Conservation (phyloP, 2,113 vertebrate species). For the Thamnophis sirtalis region DNA sequence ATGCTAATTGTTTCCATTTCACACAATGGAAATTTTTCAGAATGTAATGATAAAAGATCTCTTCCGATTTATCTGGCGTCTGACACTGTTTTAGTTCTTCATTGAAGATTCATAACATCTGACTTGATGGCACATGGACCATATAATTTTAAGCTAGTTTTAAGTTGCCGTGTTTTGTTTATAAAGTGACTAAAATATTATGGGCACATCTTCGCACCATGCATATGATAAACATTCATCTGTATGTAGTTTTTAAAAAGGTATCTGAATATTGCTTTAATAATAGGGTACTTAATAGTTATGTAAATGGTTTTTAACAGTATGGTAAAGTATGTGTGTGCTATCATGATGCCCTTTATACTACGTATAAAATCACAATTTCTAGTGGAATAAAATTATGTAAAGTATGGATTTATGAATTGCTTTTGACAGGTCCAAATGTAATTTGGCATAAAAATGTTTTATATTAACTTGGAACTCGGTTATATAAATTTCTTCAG, state of each 20-base stretch:
- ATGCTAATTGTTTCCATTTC: conserved; percentile 35
- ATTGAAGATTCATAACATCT: conserved; percentile 36
- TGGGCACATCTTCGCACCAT: conserved; percentile 64
- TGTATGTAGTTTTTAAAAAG: conserved; percentile 61
- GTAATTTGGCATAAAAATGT: conserved; percentile 5
- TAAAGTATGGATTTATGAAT: conserved; percentile 53
- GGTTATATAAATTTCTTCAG: neutral
- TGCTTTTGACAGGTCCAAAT: conserved; percentile 18
- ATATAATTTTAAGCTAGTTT: conserved; percentile 58
- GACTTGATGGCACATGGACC: conserved; percentile 32
- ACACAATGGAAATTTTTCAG: conserved; percentile 12
- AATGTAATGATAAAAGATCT: conserved; percentile 55
- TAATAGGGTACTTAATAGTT: conserved; percentile 68
- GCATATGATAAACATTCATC: conserved; percentile 67
- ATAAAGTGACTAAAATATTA: conserved; percentile 63
- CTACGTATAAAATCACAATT: conserved; percentile 74
- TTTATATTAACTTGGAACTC: neutral
- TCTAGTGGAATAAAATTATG: conserved; percentile 77
- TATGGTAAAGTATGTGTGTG: conserved; percentile 66
- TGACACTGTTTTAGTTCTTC: conserved; percentile 43
- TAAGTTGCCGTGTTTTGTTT: conserved; percentile 60
- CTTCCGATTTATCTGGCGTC: conserved; percentile 50
- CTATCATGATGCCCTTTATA: conserved; percentile 69
- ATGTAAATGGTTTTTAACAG: conserved; percentile 68
- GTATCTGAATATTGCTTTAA: conserved; percentile 65